Percentiles rank a stretch among this genome's conserved stretches.
Conservation (phyloP, 2,113 vertebrate species). For the Elaphurus davidianus region DNA sequence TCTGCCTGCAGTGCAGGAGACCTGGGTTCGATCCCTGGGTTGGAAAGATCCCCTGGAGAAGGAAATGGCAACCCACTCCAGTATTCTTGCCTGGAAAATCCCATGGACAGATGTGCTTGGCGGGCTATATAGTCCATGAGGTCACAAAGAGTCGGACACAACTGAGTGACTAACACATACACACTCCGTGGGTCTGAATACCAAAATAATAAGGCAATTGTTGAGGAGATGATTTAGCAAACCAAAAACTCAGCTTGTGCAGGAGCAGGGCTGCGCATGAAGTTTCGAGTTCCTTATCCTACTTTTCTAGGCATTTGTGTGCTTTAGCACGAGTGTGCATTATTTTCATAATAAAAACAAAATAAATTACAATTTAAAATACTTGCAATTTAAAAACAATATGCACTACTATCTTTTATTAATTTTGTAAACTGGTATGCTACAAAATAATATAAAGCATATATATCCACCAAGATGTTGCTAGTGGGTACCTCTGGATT, state of each 20-base stretch:
- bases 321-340: background rate
- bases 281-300: background rate
- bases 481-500: background rate
- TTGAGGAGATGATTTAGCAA: background rate
- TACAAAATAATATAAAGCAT: background rate
- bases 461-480: background rate
- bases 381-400: background rate
- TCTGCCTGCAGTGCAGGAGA: background rate
- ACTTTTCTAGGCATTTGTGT: background rate
- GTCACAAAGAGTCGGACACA: background rate
- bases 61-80: background rate
- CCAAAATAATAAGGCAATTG: background rate
- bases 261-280: background rate
- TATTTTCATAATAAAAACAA: constrained; percentile 18
- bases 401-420: background rate
- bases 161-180: background rate
- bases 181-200: background rate
- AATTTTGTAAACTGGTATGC: background rate
- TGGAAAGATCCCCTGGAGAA: background rate
- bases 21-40: background rate
- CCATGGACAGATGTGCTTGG: background rate
- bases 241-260: background rate
- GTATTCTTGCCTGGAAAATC: background rate
- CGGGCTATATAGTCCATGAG: background rate
- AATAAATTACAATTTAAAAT: background rate